phyloP scores from a whole-genome alignment of 2,797 vertebrate genomes.

The Uromys caudimaculatus region DNA sequence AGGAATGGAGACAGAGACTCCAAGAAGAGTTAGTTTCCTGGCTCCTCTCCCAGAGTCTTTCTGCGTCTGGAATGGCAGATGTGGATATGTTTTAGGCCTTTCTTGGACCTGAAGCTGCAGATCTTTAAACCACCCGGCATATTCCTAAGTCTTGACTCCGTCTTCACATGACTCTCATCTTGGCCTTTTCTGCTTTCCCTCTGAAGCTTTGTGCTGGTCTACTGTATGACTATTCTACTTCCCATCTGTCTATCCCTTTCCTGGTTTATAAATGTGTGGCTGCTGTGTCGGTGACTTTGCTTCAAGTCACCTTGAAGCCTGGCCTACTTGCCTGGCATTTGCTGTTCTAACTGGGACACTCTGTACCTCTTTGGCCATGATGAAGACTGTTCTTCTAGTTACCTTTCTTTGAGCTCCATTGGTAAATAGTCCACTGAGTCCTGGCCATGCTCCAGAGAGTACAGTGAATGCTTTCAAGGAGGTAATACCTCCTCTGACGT shows the following conservation, averaged over 20 bases:
- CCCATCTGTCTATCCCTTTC: not conserved
- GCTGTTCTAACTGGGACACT: not conserved
- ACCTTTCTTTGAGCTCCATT: conserved; percentile 47
- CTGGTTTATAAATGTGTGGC: conserved; percentile 9
- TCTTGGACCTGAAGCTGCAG: not conserved
- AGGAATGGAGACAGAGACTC: not conserved
- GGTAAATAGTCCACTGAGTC: conserved; percentile 5
- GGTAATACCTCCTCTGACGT: not conserved
- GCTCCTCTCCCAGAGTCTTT: not conserved
- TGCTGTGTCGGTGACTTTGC: not conserved
- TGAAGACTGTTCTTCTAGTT: conserved; percentile 8
- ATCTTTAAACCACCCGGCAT: not conserved
- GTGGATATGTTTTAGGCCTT: not conserved
- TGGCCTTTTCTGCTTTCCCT: conserved; percentile 1
- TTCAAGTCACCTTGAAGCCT: not conserved
- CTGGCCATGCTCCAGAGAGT: not conserved
- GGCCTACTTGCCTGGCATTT: not conserved
- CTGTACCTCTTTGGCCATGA: not conserved
- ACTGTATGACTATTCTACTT: not conserved
- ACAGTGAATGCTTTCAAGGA: conserved; percentile 28
- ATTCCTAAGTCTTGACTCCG: not conserved
- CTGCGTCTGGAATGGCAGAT: not conserved
- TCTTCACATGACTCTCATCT: not conserved
- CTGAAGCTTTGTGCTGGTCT: not conserved
- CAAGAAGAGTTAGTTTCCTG: not conserved